A percentile compares a stretch with the other conserved stretches of the same genome.
Conservation (phyloP, 2,113 vertebrate genomes). For the Siniperca knerii region DNA sequence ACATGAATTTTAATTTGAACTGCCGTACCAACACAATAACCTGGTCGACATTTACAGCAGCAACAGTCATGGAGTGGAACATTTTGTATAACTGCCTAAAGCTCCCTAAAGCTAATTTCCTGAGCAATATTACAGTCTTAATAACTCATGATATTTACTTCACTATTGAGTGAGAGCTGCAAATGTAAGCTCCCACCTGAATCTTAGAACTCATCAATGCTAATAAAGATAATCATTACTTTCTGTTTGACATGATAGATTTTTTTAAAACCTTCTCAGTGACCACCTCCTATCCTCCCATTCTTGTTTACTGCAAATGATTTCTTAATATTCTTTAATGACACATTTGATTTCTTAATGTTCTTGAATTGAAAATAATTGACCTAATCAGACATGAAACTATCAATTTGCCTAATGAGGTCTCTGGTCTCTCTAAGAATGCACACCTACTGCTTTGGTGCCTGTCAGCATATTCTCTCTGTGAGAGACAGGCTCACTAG, state of each 20-base stretch:
- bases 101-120: neutral
- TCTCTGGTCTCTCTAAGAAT: neutral
- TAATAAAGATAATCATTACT: constrained; percentile 16
- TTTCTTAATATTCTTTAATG: neutral
- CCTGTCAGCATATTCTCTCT: constrained; percentile 8
- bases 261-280: neutral
- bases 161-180: constrained; percentile 8
- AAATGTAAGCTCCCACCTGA: neutral
- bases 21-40: neutral
- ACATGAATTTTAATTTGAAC: constrained; percentile 10
- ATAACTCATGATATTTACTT: constrained; percentile 15
- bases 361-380: constrained; percentile 16
- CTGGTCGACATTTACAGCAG: neutral
- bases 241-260: neutral
- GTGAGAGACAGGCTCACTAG: neutral
- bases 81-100: neutral
- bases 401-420: constrained; percentile 25
- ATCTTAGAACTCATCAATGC: constrained; percentile 7
- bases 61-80: neutral
- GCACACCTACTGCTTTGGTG: neutral
- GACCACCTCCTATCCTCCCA: neutral
- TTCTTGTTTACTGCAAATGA: neutral
- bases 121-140: constrained; percentile 11
- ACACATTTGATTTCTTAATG: constrained; percentile 5
- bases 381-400: constrained; percentile 22